Evolutionary conservation across 1,140 invertebrate species (phyloP).

Genomic region (Asbolus verrucosus): DNA sequence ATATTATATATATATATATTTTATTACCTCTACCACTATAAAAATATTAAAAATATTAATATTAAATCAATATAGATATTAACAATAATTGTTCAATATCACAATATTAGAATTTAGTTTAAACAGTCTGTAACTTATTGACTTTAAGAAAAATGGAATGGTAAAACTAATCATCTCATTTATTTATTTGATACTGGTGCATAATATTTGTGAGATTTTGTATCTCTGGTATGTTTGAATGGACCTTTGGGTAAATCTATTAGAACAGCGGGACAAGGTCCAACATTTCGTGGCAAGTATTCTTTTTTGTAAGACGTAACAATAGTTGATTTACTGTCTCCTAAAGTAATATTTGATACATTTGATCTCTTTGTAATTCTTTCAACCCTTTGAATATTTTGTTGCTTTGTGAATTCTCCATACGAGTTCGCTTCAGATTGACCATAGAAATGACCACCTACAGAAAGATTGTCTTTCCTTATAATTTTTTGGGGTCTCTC

Average conservation of each 20-base stretch:
- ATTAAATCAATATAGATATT: conserved; percentile 1
- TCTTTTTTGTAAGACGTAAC: conserved; percentile 82
- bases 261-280: conserved; percentile 82
- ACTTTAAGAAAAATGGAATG: conserved; percentile 6
- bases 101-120: conserved; percentile 58
- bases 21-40: conserved; percentile 38
- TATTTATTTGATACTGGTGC: conserved; percentile 66
- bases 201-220: conserved; percentile 86
- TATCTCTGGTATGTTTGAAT: conserved; percentile 85
- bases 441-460: conserved; percentile 79
- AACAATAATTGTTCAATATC: conserved; percentile 54
- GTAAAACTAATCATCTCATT: too few relatives aligned
- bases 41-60: conserved; percentile 31
- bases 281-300: conserved; percentile 75
- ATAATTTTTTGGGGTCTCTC: conserved; percentile 70
- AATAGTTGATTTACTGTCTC: conserved; percentile 69
- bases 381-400: conserved; percentile 67
- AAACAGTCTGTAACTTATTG: conserved; percentile 49
- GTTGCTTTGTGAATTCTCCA: conserved; percentile 73
- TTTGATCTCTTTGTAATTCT: conserved; percentile 72
- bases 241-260: conserved; percentile 78
- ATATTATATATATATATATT: conserved; percentile 29
- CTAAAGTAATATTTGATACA: conserved; percentile 78
- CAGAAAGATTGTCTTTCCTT: conserved; percentile 73
- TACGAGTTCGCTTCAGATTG: conserved; percentile 75